A percentile compares a stretch with the other conserved stretches of the same genome.
Conservation (phyloP, 2,113 vertebrate species). For the Oncorhynchus clarkii region DNA sequence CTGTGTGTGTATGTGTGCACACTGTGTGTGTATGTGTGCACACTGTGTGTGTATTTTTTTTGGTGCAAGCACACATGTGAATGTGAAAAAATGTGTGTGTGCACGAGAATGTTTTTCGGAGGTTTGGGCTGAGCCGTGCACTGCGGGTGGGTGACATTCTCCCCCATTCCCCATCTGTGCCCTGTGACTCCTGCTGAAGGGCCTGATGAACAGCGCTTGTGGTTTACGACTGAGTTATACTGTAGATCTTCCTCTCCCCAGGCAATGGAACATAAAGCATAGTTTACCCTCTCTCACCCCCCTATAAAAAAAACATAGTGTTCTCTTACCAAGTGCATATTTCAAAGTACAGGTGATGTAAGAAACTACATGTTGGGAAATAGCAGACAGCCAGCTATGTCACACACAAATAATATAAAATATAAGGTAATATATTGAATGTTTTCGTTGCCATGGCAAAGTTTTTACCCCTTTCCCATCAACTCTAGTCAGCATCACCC, state of each 20-base stretch:
- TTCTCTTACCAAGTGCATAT: constrained; percentile 56
- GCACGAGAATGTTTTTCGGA: not conserved
- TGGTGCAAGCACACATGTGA: not conserved
- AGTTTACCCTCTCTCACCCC: constrained; percentile 32
- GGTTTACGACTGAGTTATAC: constrained; percentile 57
- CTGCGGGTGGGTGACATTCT: not conserved
- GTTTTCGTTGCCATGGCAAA: no score
- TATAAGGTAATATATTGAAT: no score
- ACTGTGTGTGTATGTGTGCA: no score
- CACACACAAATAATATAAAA: constrained; percentile 33
- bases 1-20: no score
- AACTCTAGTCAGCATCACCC: no score
- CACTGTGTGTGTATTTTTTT: no score
- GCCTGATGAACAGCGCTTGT: constrained; percentile 44
- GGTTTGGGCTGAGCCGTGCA: not conserved
- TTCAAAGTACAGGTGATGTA: constrained; percentile 66
- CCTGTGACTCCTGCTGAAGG: constrained; percentile 42
- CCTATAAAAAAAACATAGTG: constrained; percentile 42
- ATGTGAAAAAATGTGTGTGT: not conserved
- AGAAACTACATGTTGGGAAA: constrained; percentile 45
- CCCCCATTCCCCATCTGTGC: constrained; percentile 48
- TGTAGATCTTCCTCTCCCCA: constrained; percentile 50
- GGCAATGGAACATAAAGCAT: constrained; percentile 52
- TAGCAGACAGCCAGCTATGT: constrained; percentile 33
- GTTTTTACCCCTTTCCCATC: no score